Percentiles rank a stretch among this genome's conserved stretches.
phyloP scores from a whole-genome alignment of 2,113 vertebrate species.

The Natator depressus region DNA sequence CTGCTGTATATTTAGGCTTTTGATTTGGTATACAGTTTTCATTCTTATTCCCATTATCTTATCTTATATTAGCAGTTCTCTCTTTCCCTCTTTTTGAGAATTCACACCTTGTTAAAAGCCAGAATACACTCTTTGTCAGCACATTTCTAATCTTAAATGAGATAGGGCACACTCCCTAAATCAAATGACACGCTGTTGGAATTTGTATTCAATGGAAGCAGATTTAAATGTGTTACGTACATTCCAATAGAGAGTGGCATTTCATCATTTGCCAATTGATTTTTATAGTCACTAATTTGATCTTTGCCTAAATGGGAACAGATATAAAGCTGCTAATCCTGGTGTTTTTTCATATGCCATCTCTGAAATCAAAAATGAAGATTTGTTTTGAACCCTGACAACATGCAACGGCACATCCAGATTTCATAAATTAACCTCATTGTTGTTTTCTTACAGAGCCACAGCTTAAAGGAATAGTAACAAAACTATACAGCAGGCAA shows the following conservation, averaged over 20 bases:
- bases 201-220: conserved; percentile 14
- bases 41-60: conserved; percentile 22
- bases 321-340: background rate
- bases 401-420: background rate
- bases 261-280: conserved; percentile 52
- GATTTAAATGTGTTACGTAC: conserved; percentile 16
- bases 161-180: conserved; percentile 39
- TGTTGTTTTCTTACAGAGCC: conserved; percentile 88
- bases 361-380: background rate
- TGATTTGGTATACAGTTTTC: conserved; percentile 15
- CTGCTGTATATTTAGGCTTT: conserved; percentile 50
- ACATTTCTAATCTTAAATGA: conserved; percentile 64
- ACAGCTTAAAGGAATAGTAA: conserved; percentile 99
- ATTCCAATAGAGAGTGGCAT: conserved; percentile 26
- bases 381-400: background rate
- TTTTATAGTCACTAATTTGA: conserved; percentile 30
- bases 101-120: conserved; percentile 63
- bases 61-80: conserved; percentile 32
- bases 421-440: conserved; percentile 63
- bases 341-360: conserved; percentile 1
- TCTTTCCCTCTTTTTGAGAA: conserved; percentile 61
- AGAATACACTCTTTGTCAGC: conserved; percentile 42
- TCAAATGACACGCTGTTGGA: background rate
- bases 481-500: conserved; percentile 99
- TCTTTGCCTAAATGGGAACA: background rate